phyloP scores from a whole-genome alignment of 2,888 invertebrate genomes.

The Cerastis rubricosa region DNA sequence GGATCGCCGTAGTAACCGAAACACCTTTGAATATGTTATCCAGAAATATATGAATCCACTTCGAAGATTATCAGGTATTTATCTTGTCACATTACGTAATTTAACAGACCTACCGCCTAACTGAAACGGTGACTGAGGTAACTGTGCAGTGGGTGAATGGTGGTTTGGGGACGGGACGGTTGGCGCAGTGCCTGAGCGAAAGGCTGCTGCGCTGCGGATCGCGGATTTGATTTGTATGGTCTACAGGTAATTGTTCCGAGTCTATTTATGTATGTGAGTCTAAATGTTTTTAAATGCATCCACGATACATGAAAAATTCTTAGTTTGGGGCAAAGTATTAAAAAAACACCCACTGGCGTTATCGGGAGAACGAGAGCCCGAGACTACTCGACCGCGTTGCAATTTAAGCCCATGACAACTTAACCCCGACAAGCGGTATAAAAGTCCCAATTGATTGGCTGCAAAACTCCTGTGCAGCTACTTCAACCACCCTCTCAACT shows the following conservation, averaged over 20 bases:
- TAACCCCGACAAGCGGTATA: not conserved
- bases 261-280: not conserved
- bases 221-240: not conserved
- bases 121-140: not conserved
- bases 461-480: not conserved
- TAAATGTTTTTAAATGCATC: not conserved
- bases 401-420: not conserved
- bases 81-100: not conserved
- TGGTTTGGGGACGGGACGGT: not conserved
- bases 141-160: too few relatives aligned
- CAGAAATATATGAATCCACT: slow-evolving; percentile 70
- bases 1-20: slow-evolving; percentile 39
- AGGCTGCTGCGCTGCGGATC: not conserved
- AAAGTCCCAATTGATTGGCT: not conserved
- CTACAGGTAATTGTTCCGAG: not conserved
- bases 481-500: not conserved
- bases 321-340: not conserved
- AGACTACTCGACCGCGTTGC: not conserved
- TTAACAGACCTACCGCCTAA: not conserved
- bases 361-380: not conserved
- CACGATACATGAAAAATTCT: not conserved
- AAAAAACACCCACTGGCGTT: not conserved
- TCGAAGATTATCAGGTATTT: slow-evolving; percentile 69
- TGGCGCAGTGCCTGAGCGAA: not conserved
- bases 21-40: slow-evolving; percentile 61